Evolutionary conservation across 2,797 vertebrate species (phyloP).

Genomic region (Enteromius afrohamiltoni): DNA sequence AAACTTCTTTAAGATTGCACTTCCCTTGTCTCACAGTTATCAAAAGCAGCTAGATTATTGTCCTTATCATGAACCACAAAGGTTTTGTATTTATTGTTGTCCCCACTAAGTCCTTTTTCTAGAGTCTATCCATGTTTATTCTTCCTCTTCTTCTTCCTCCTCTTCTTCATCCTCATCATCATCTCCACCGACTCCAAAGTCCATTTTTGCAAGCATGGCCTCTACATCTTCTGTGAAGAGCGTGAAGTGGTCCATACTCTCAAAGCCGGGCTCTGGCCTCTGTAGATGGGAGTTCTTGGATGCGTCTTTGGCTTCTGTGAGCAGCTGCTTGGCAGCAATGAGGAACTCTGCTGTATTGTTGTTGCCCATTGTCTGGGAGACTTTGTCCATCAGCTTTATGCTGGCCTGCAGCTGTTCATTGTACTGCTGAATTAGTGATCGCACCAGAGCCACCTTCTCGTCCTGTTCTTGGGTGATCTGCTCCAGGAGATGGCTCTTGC

Average conservation of each 20-base stretch:
- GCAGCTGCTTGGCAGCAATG: slow-evolving; percentile 67
- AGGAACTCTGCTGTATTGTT: slow-evolving; percentile 80
- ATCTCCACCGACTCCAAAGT: slow-evolving; percentile 73
- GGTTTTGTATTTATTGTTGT: slow-evolving; percentile 13
- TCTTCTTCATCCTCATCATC: slow-evolving; percentile 55
- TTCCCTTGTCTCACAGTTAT: slow-evolving; percentile 56
- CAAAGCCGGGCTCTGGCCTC: slow-evolving; percentile 83
- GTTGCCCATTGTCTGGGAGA: slow-evolving; percentile 81
- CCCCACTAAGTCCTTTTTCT: slow-evolving; percentile 45
- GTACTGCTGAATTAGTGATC: slow-evolving; percentile 77
- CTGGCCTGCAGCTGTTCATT: slow-evolving; percentile 81
- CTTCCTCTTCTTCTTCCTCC: slow-evolving; percentile 57
- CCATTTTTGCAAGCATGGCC: slow-evolving; percentile 73
- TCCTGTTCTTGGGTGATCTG: slow-evolving; percentile 77
- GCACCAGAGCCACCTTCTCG: slow-evolving; percentile 76
- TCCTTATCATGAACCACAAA: slow-evolving; percentile 30
- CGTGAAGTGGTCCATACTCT: slow-evolving; percentile 86
- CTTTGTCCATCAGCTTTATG: slow-evolving; percentile 80
- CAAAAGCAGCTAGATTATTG: slow-evolving; percentile 53
- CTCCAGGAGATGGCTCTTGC: slow-evolving; percentile 80
- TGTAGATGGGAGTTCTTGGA: slow-evolving; percentile 76
- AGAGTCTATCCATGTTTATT: slow-evolving; percentile 45
- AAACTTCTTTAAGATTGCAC: slow-evolving; percentile 65
- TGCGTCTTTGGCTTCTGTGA: slow-evolving; percentile 71
- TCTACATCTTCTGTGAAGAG: slow-evolving; percentile 78